Evolutionary conservation across 2,888 invertebrate genomes (phyloP).

Genomic region (Tyria jacobaeae): DNA sequence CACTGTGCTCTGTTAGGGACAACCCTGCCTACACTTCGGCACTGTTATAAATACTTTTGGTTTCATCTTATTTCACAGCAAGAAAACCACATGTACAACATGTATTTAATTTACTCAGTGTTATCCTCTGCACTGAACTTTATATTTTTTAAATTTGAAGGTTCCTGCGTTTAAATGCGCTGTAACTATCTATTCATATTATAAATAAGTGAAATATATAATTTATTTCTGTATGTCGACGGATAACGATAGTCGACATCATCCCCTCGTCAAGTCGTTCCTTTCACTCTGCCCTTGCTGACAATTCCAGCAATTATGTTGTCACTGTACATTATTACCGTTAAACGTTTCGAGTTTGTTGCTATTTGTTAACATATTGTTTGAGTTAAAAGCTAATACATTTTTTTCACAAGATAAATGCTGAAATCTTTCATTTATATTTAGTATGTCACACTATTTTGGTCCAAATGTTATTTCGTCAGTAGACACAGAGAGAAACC

Average conservation of each 20-base stretch:
- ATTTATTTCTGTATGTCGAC: conserved; percentile 7
- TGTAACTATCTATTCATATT: background rate
- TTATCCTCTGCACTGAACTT: background rate
- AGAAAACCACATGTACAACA: background rate
- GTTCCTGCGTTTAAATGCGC: background rate
- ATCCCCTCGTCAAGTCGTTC: conserved; percentile 56
- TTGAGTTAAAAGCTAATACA: conserved; percentile 21
- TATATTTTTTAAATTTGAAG: background rate
- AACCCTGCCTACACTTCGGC: background rate
- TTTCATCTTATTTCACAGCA: background rate
- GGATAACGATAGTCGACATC: conserved; percentile 35
- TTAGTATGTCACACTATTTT: conserved; percentile 23
- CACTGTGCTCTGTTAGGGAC: background rate
- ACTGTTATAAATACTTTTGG: background rate
- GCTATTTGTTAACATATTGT: conserved; percentile 40
- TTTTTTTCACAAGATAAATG: conserved; percentile 26
- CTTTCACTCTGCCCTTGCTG: conserved; percentile 63
- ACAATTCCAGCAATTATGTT: conserved; percentile 75
- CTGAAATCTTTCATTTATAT: conserved; percentile 19
- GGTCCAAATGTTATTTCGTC: conserved; percentile 17
- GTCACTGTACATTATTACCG: conserved; percentile 66
- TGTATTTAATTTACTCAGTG: background rate
- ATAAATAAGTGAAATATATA: background rate
- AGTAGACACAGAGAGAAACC: conserved; percentile 33
- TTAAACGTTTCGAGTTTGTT: conserved; percentile 45